These are phyloP conservation scores for Larimichthys crocea DNA, from an alignment of 2,113 vertebrate species.

Conservation along the genomic window DNA sequence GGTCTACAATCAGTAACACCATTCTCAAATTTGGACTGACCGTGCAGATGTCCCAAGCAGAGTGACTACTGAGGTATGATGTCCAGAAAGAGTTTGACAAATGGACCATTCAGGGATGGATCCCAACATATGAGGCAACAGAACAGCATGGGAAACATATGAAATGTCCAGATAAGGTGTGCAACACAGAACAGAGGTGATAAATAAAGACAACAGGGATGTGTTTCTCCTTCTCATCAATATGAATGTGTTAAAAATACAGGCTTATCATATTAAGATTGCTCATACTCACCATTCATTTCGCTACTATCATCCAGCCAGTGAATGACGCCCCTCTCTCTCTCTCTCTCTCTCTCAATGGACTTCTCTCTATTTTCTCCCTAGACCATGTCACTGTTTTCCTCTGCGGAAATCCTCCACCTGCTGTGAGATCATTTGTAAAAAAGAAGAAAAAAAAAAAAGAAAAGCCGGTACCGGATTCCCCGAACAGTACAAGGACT, in stretches of 20 bases:
- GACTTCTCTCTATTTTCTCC: conserved; percentile 32
- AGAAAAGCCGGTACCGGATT: conserved; percentile 16
- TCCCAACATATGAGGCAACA: conserved; percentile 10
- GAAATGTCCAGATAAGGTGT: not conserved
- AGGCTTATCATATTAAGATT: conserved; percentile 24
- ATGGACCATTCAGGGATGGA: conserved; percentile 40
- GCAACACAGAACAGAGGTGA: not conserved
- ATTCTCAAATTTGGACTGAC: not conserved
- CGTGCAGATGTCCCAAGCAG: not conserved
- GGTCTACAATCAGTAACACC: not conserved
- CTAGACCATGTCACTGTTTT: conserved; percentile 30
- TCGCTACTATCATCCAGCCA: conserved; percentile 61
- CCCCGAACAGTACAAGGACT: not conserved
- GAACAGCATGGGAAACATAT: conserved; percentile 1
- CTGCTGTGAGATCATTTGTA: not conserved
- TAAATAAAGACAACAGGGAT: not conserved
- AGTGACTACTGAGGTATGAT: conserved; percentile 38
- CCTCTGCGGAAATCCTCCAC: conserved; percentile 39
- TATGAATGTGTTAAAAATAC: conserved; percentile 11
- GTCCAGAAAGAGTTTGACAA: conserved; percentile 50
- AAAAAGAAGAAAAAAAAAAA: not conserved
- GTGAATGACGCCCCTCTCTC: conserved; percentile 67
- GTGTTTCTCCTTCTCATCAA: not conserved
- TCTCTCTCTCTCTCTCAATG: conserved; percentile 46
- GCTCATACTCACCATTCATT: conserved; percentile 82